These are phyloP conservation scores for Steatocranus sp. DNA, from an alignment of 2,797 vertebrate species.

Conservation along the genomic window DNA sequence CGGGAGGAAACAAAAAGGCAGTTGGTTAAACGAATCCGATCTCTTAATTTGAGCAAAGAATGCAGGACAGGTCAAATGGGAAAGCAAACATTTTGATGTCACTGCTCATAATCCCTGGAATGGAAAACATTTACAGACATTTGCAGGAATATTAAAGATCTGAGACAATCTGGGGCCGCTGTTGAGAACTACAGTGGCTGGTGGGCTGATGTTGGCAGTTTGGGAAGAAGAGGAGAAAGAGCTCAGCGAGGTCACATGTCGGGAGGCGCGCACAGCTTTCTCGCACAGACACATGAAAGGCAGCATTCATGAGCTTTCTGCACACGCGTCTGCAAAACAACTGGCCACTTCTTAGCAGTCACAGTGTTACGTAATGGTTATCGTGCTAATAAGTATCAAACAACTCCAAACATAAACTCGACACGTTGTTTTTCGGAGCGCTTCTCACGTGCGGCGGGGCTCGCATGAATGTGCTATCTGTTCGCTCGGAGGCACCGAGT, in stretches of 20 bases:
- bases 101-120: neutral
- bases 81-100: neutral
- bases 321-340: slow-evolving; percentile 57
- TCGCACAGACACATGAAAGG: slow-evolving; percentile 58
- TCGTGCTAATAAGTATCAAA: slow-evolving; percentile 37
- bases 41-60: neutral
- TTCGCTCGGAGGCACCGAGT: slow-evolving; percentile 6
- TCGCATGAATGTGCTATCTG: slow-evolving; percentile 30
- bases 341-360: slow-evolving; percentile 26
- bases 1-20: neutral
- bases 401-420: slow-evolving; percentile 27
- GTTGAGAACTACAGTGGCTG: neutral
- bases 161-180: neutral
- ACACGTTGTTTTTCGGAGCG: slow-evolving; percentile 12
- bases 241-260: slow-evolving; percentile 65
- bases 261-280: slow-evolving; percentile 13
- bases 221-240: slow-evolving; percentile 48
- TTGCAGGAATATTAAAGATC: neutral
- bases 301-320: slow-evolving; percentile 62
- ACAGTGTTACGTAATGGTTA: slow-evolving; percentile 15
- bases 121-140: neutral
- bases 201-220: neutral
- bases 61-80: neutral
- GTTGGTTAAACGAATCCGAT: neutral
- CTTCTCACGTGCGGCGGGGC: slow-evolving; percentile 11